Percentiles rank a stretch among this genome's conserved stretches.
phyloP scores from a whole-genome alignment of 2,797 vertebrate species.

The Erethizon dorsatum region DNA sequence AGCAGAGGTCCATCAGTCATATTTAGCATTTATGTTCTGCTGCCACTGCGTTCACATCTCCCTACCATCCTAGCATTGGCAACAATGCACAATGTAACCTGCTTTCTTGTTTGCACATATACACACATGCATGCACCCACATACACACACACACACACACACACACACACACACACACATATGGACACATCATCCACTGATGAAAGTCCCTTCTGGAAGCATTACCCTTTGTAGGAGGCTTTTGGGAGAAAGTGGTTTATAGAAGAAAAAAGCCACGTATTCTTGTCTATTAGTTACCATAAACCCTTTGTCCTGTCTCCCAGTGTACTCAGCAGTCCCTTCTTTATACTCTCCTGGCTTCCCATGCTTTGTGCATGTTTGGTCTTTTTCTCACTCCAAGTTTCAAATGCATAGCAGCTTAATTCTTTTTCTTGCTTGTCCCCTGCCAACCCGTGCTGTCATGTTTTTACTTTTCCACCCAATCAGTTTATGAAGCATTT shows the following conservation, averaged over 20 bases:
- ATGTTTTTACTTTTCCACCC: background rate
- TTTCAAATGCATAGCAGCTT: background rate
- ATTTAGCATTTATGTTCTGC: background rate
- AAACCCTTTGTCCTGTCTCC: background rate
- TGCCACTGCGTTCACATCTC: background rate
- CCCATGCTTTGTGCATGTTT: background rate
- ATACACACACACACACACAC: background rate
- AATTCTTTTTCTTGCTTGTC: background rate
- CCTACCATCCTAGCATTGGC: too few relatives aligned
- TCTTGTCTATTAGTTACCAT: background rate
- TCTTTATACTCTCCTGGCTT: background rate
- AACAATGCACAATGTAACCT: background rate
- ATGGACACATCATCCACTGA: background rate
- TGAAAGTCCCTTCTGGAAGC: background rate
- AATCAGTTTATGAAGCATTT: background rate
- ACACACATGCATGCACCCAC: background rate
- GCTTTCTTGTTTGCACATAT: background rate
- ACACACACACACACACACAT: background rate
- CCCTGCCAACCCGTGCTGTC: background rate
- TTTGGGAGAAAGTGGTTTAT: background rate
- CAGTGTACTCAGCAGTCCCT: background rate
- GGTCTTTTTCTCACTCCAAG: background rate
- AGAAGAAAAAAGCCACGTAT: conserved; percentile 1
- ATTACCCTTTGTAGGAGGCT: background rate
- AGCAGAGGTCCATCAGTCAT: background rate